Percentiles rank a stretch among this genome's conserved stretches.
phyloP scores from a whole-genome alignment of 2,797 vertebrate species.

The Sebastes nivosus region DNA sequence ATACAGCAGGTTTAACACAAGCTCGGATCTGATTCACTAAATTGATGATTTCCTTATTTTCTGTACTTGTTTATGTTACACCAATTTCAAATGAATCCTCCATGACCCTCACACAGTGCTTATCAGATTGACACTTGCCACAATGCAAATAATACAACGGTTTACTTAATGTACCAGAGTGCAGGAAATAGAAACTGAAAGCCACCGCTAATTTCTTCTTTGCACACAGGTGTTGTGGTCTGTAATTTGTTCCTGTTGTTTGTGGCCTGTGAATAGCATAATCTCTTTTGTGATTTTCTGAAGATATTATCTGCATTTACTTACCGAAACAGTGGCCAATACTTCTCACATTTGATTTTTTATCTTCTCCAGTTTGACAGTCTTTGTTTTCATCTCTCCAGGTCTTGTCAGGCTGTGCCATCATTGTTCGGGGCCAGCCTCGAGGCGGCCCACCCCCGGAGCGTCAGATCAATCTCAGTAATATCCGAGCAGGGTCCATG shows the following conservation, averaged over 20 bases:
- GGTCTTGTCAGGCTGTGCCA: conserved; percentile 96
- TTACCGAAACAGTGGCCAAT: not conserved
- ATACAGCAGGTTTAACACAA: not conserved
- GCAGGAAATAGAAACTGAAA: conserved; percentile 10
- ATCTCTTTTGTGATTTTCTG: not conserved
- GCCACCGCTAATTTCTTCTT: not conserved
- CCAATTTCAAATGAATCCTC: not conserved
- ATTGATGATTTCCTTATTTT: not conserved
- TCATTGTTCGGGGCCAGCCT: conserved; percentile 96
- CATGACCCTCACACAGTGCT: not conserved
- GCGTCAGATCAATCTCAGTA: conserved; percentile 97
- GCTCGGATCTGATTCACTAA: not conserved
- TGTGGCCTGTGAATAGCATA: not conserved
- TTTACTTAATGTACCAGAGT: not conserved
- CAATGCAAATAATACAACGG: not conserved
- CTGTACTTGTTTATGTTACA: not conserved
- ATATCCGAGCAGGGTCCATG: conserved; percentile 90
- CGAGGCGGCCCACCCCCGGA: conserved; percentile 95
- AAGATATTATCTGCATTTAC: not conserved
- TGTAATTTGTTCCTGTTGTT: not conserved
- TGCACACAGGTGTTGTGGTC: not conserved
- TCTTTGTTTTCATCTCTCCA: conserved; percentile 55
- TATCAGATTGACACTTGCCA: not conserved
- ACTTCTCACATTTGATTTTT: not conserved
- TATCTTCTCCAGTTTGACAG: not conserved